Evolutionary conservation across 2,113 vertebrate genomes (phyloP).

Genomic region (Cisticola juncidis): DNA sequence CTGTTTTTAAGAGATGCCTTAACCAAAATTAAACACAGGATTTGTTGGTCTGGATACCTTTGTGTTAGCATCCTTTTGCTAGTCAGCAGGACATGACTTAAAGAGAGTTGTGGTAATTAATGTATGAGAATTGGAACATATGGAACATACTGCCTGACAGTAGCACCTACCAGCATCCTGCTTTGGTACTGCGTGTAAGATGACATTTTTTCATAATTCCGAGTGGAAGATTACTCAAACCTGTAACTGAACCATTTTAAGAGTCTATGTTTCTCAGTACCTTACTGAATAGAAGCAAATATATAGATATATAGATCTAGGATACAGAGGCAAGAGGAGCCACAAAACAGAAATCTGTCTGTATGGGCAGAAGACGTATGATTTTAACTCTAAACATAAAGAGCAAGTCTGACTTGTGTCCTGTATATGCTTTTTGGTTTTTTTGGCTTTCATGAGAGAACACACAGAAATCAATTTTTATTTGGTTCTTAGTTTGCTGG

Average conservation of each 20-base stretch:
- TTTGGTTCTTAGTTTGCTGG: background rate
- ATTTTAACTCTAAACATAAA: background rate
- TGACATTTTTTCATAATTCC: background rate
- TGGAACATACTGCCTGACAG: background rate
- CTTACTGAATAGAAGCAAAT: background rate
- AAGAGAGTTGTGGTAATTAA: background rate
- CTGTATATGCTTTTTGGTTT: background rate
- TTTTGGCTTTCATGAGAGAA: background rate
- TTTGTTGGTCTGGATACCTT: background rate
- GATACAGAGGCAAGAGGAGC: background rate
- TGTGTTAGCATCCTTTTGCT: background rate
- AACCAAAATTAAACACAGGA: background rate
- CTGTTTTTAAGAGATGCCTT: background rate
- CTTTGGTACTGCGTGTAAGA: background rate
- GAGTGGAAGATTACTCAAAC: background rate
- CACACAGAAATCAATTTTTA: background rate
- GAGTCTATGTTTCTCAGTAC: background rate
- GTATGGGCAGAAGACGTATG: background rate
- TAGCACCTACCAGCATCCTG: background rate
- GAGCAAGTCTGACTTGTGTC: background rate
- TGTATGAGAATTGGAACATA: background rate
- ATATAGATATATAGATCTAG: rapidly evolving
- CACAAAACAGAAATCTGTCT: background rate
- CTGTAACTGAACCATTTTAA: background rate
- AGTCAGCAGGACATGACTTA: background rate